Base-by-base conservation (phyloP, 35 echinoderm and acorn worm species). In the Ophiothrix spiculata region DNA sequence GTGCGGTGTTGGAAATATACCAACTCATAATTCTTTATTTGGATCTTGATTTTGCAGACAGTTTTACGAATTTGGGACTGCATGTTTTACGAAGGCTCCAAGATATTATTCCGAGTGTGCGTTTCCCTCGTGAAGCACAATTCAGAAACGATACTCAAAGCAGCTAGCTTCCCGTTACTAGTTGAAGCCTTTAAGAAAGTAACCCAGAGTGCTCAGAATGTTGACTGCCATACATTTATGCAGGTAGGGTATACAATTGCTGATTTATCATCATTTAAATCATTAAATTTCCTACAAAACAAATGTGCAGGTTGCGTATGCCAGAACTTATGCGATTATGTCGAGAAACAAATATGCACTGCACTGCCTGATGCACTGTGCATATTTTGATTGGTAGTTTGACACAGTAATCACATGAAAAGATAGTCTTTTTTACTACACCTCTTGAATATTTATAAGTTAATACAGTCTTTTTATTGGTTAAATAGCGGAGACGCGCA, bases 171-270 rank as follows among this genome's bases (percentile, higher is more conserved):
- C 37, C 69, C 89, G 3, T 36, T 83, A 36, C 83, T 99, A 0
- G 87, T 99, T 1, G 96, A 99, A 40, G 37, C 77, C 73, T 99
- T 94, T 87, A 94, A 92, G 64, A 87, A 89, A 17, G 77, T 86
- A 46, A 85, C 86, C 0, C 36, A 40, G 33, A 80, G 79, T 28
- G 74, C 86, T 1, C 74, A 84, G 37, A 88, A 99, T 37, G 86
- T 94, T 17, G 88, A 99, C 39, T 99, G 96, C 81, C 96, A 99
- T 89, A 80, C 39, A 6, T 99, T 99, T 73, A 91, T 99, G 92
- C 80, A 94, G 86, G 96, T 98, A 45, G 80, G 83, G 21, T 29
- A 1, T 21, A 25, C 13, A 28, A 33, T 17, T 38, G 39, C 42
- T 10, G 42, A 49, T 49, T 6, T 49, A 49, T 49, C 6, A 10